phyloP scores from a whole-genome alignment of 1,140 invertebrate genomes.

The Chrysoperla carnea region DNA sequence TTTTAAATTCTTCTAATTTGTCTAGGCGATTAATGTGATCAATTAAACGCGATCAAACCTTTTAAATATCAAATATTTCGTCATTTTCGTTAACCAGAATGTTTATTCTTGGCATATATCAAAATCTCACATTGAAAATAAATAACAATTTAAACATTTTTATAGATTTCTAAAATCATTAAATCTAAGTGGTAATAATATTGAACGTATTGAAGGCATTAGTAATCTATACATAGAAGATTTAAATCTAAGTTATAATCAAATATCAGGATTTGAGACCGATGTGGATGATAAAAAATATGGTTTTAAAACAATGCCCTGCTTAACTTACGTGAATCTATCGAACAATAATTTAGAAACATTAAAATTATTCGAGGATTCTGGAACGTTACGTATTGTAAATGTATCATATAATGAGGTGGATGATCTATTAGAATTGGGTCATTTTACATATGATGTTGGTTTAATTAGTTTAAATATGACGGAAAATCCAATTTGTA shows the following conservation, averaged over 20 bases:
- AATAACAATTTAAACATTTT: too few relatives aligned
- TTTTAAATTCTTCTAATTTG: too few relatives aligned
- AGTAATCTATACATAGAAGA: conserved; percentile 2
- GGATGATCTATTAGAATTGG: conserved; percentile 9
- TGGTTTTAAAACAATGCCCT: conserved; percentile 7
- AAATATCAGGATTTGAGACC: conserved; percentile 3
- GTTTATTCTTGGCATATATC: not conserved
- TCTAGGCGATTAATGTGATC: too few relatives aligned
- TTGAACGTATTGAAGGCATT: conserved; percentile 6
- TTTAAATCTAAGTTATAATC: conserved; percentile 6
- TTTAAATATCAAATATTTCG: too few relatives aligned
- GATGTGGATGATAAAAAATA: not conserved
- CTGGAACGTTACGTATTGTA: conserved; percentile 5
- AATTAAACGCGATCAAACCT: too few relatives aligned
- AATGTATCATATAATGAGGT: conserved; percentile 8
- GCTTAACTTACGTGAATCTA: conserved; percentile 7
- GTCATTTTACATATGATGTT: conserved; percentile 9
- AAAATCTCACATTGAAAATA: not conserved
- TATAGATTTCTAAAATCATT: conserved; percentile 7
- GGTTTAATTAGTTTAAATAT: conserved; percentile 10
- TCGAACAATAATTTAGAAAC: conserved; percentile 4
- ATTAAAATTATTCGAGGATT: conserved; percentile 8
- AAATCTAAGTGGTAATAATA: conserved; percentile 7
- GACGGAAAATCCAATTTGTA: conserved; percentile 10
- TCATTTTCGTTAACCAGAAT: too few relatives aligned